Base-by-base conservation (phyloP, 2,797 vertebrate genomes). In the Anguilla megastoma region DNA sequence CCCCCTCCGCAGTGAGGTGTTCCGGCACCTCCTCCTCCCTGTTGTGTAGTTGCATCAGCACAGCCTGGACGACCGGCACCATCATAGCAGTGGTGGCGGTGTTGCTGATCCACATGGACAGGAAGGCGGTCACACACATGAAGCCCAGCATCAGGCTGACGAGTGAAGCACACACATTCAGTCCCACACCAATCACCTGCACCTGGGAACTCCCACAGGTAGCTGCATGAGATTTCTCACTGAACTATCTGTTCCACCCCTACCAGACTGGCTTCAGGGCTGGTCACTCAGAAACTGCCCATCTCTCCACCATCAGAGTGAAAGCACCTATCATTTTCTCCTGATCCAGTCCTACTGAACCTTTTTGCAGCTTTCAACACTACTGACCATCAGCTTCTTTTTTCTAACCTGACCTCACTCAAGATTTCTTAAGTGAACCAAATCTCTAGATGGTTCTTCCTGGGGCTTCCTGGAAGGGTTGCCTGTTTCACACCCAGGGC, bases 71-170 rank as follows among this genome's bases (percentile, higher is more conserved):
- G 4, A 99, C 99, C 76, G 98, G 98, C 86, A 99, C 96, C 98
- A 99, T 99, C 99, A 99, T 99, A 89, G 98, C 98, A 0, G 98
- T 99, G 89, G 98, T 97, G 45, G 99, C 98, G 0, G 98, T 99
- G 95, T 99, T 99, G 92, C 98, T 99, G 96, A 99, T 99, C 99
- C 99, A 99, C 98, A 99, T 99, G 91, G 99, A 99, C 88, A 99
- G 93, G 93, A 99, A 99, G 63, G 98, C 97, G 0, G 99, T 99
- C 91, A 97, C 97, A 0, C 94, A 56, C 99, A 99, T 99, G 92
- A 99, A 99, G 66, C 98, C 98, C 93, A 99, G 90, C 99, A 99
- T 99, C 91, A 99, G 92, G 79, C 99, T 99, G 94, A 33, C 90
- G 90, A 86, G 16, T 86, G 86, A 83, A 76, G 85, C 30, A 84